Evolutionary conservation across 2,888 invertebrate genomes (phyloP), one percentile per base, ranked within the genome.

Genomic region (Lithophane socia): DNA sequence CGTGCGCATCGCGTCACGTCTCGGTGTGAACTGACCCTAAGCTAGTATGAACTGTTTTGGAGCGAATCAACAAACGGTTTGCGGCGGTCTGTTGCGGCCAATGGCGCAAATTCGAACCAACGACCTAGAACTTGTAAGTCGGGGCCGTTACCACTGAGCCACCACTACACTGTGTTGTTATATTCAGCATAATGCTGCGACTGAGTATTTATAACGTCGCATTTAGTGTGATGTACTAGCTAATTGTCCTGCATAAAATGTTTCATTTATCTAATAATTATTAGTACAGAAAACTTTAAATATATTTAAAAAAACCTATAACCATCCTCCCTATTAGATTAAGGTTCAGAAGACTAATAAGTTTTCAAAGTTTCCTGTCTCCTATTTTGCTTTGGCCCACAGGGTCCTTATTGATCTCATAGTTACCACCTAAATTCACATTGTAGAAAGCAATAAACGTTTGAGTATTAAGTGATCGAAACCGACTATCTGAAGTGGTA

Each of bases 61-160:
- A 61, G 29, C n/a, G 47, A 75, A 76, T 64, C 61, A 82, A 76
- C 69, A 49, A 75, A 82, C 29, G 24, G 29, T 70, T 79, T 70
- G 83, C 44, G 56, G 78, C 37, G 16, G 3, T 3, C 29, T 49
- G 64, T 24, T 60, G 83, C 13, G 65, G 56, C 24, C 69, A 16
- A 63, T 67, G 37, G 24, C 21, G n/a, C 82, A 64, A 16, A 76
- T 77, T 29, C 29, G 29, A 29, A 29, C 29, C 29, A 29, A 29
- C 29, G 29, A 29, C 29, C 29, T 29, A 1, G 29, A 29, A 29
- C 29, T 29, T 1, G 29, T 29, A 29, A 29, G 29, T 29, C 29
- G 29, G 29, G 29, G 29, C 29, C 29, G 29, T 29, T 29, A 29
- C 29, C 29, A 29, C 29, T 29, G 29, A 29, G 29, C 29, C 29